Conservation (phyloP, 2,797 vertebrate species). For the Enteromius fasciolatus region DNA sequence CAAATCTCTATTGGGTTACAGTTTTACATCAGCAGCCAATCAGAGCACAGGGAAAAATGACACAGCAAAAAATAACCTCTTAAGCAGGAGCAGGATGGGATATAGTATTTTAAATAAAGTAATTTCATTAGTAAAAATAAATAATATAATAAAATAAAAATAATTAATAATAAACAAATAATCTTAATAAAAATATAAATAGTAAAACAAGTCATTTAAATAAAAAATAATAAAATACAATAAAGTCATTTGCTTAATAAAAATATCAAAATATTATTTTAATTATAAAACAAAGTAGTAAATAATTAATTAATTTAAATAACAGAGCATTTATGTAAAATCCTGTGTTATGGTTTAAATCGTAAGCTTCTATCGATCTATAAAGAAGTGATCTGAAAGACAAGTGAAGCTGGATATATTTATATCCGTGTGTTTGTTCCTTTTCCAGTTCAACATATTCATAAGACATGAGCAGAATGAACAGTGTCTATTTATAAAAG, state of each 20-base stretch:
- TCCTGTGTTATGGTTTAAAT: background rate
- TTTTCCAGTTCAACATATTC: conserved; percentile 7
- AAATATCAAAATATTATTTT: background rate
- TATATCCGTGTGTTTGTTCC: background rate
- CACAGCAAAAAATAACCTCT: conserved; percentile 2
- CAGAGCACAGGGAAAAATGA: conserved; percentile 30
- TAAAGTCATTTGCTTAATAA: no score
- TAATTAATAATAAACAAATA: background rate
- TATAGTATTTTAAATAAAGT: background rate
- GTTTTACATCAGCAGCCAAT: conserved; percentile 39
- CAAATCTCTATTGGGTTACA: conserved; percentile 35
- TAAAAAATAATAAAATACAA: background rate
- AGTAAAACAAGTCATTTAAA: background rate
- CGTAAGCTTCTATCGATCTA: background rate
- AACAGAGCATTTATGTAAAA: background rate
- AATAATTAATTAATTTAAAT: background rate
- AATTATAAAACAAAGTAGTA: background rate
- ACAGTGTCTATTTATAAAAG: background rate
- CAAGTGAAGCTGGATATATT: background rate
- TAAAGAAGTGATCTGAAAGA: background rate
- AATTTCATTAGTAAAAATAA: background rate
- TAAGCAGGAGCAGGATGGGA: background rate
- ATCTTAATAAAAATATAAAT: background rate
- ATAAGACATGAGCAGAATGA: conserved; percentile 7
- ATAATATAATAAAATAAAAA: background rate